Base-by-base conservation (phyloP, 1,140 invertebrate species). In the Lordiphosa mommai region DNA sequence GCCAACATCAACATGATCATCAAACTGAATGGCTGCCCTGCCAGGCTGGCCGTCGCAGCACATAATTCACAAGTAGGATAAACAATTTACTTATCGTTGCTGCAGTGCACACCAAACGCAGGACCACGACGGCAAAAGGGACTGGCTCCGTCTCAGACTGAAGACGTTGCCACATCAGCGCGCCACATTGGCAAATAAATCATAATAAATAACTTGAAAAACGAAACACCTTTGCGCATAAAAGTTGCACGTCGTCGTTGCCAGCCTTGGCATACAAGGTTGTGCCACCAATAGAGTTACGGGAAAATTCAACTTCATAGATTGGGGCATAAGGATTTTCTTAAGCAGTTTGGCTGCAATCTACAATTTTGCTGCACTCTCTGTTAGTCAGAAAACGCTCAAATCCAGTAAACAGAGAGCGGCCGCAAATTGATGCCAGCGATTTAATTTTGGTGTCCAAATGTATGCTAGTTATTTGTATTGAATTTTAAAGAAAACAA, bases 201-300 rank as follows among this genome's bases (percentile, higher is more conserved):
- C 79, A 84, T 84, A 84, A 84, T 84, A 84, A 84, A 84, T 84
- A 84, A 84, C 79, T 84, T 84, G 80, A 84, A 80, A 80, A 84
- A 74, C 72, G 73, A 85, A 85, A 84, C 79, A 84, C 79, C 79
- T 85, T 85, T 66, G 55, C 77, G 60, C 77, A 84, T 67, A 85
- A 84, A 84, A 84, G 72, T 84, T 84, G 58, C 55, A 76, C 77
- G 77, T 76, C 33, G 61, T 58, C 66, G 61, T 12, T 47, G 36
- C 51, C 23, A 38, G 44, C 41, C 56, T 41, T 53, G 34, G 29
- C 63, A 44, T 44, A 50, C 49, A 67, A 6, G 44, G 44, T 65
- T 65, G 46, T 63, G 13, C 30, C 32, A 5, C 6, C 10, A 2
- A 7, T 10, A 9, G 33, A 43, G 16, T 43, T 43, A 13, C 2